Percentiles rank a stretch among this genome's conserved stretches.
Conservation (phyloP, 2,797 vertebrate species). For the Parotocinclus haroldoi region DNA sequence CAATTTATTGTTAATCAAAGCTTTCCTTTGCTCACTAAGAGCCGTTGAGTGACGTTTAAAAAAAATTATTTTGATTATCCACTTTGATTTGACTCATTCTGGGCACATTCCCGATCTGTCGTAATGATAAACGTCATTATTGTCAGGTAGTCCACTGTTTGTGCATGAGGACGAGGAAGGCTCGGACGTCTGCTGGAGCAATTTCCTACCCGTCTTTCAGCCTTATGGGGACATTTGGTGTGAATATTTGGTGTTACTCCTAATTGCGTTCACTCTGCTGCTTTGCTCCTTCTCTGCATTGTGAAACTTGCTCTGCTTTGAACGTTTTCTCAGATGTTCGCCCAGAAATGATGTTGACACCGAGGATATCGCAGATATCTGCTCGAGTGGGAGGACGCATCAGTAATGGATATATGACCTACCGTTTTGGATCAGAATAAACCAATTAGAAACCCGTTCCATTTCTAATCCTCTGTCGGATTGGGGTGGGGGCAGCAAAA, state of each 20-base stretch:
- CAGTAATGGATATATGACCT: slow-evolving; percentile 25
- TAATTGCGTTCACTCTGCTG: slow-evolving; percentile 58
- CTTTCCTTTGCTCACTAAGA: neutral
- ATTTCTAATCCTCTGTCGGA: slow-evolving; percentile 18
- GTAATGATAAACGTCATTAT: slow-evolving; percentile 14
- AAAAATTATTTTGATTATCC: slow-evolving; percentile 6
- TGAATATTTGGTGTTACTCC: slow-evolving; percentile 65
- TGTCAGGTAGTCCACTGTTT: slow-evolving; percentile 71
- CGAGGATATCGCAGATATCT: slow-evolving; percentile 28
- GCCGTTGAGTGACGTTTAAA: neutral
- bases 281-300: slow-evolving; percentile 26
- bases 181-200: slow-evolving; percentile 34
- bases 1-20: slow-evolving; percentile 24
- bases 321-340: slow-evolving; percentile 19
- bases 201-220: slow-evolving; percentile 46
- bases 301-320: neutral
- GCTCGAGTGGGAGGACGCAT: slow-evolving; percentile 9
- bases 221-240: slow-evolving; percentile 64
- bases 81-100: neutral
- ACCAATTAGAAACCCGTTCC: slow-evolving; percentile 11
- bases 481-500: neutral
- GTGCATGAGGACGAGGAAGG: slow-evolving; percentile 56
- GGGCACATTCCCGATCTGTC: slow-evolving; percentile 1
- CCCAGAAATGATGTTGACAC: slow-evolving; percentile 22
- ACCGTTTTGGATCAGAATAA: slow-evolving; percentile 18